Evolutionary conservation across 2,113 vertebrate genomes (phyloP).

Genomic region (Seriola quinqueradiata): DNA sequence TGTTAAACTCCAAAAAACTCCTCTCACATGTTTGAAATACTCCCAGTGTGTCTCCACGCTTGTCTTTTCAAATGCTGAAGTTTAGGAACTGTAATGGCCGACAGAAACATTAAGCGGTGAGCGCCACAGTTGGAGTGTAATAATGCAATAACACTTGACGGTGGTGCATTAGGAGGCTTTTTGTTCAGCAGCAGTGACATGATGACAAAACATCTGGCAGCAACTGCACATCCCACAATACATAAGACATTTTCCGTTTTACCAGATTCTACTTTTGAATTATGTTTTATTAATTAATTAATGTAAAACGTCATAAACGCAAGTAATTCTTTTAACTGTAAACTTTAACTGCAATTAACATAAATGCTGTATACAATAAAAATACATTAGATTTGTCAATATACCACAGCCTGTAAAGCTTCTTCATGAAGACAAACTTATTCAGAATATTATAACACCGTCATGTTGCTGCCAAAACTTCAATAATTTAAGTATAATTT

Average conservation of each 20-base stretch:
- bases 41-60: background rate
- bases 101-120: background rate
- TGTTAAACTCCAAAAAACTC: background rate
- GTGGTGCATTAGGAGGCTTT: constrained; percentile 12
- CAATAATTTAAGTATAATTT: background rate
- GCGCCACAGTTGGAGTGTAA: background rate
- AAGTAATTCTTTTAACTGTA: background rate
- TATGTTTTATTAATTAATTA: background rate
- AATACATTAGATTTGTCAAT: too few species aligned
- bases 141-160: background rate
- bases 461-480: background rate
- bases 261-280: background rate
- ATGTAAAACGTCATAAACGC: background rate
- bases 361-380: too few species aligned
- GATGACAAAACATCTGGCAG: constrained; percentile 10
- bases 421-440: too few species aligned
- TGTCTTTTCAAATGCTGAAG: background rate
- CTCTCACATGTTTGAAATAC: background rate
- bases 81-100: background rate
- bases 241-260: background rate
- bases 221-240: background rate
- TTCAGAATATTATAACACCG: background rate
- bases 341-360: too few species aligned
- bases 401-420: too few species aligned
- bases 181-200: constrained; percentile 16